Evolutionary conservation across 2,888 invertebrate genomes (phyloP), one percentile per base, ranked within the genome.

Genomic region (Proisotoma minuta): DNA sequence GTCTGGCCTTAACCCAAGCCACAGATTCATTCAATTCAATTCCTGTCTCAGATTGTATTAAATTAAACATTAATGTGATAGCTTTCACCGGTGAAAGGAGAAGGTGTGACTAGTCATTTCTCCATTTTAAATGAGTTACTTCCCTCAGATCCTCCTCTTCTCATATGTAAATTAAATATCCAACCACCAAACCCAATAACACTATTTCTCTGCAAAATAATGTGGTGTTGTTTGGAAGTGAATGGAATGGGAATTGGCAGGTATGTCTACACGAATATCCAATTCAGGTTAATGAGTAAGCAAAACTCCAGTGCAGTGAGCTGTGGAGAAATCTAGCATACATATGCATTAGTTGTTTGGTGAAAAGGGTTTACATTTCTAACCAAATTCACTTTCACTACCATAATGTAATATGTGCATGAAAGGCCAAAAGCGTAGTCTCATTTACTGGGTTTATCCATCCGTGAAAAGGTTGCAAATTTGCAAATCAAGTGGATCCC

Each of bases 401-500:
- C 18, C 43, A 5, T 34, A 10, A 8, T 15, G 15, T 10, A 10
- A 8, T 34, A 10, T 34, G 34, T 34, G 34, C 20, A n/a, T 43
- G 4, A n/a, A n/a, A n/a, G n/a, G 18, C 43, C 18, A 43, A 12
- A 20, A 43, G 10, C 43, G n/a, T n/a, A 43, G 18, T 20, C 43
- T 43, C 43, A 43, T 43, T 43, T 5, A n/a, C 43, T 15, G 28
- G 51, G 27, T 51, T 24, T 8, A 27, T 27, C 28, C 27, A 27
- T 26, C 27, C 51, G 51, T 51, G 51, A 27, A 51, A 34, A 22
- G 39, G 18, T 54, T 39, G 39, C 39, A 39, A 54, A 39, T 54
- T 54, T 54, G 53, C 53, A 54, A 54, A 54, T 54, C 53, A 54
- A 39, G 39, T 29, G 39, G 34, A 23, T 54, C 23, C 50, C 29